Percentiles rank a stretch among this genome's conserved stretches.
Conservation (phyloP, 2,113 vertebrate genomes). For the Rhadina sibilatrix region DNA sequence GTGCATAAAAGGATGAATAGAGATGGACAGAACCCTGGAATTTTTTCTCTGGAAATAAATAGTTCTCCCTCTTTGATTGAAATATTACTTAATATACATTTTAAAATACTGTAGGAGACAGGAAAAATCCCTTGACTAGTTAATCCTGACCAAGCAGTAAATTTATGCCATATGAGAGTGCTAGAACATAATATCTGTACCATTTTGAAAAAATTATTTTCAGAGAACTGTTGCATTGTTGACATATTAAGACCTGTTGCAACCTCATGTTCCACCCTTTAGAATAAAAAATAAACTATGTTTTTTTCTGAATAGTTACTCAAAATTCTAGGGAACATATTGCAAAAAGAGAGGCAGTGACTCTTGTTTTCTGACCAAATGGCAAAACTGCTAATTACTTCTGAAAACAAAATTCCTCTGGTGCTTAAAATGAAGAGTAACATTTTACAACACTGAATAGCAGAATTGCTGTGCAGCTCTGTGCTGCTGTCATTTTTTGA, state of each 20-base stretch:
- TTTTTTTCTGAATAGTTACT: background rate
- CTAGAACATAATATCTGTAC: background rate
- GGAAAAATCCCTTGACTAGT: background rate
- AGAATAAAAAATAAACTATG: background rate
- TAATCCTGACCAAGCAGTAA: background rate
- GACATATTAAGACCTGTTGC: background rate
- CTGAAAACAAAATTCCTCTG: background rate
- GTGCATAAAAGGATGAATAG: background rate
- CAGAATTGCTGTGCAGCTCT: background rate
- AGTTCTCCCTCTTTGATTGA: background rate
- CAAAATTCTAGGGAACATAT: background rate
- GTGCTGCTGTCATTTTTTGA: background rate
- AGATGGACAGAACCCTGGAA: background rate
- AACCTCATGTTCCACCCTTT: background rate
- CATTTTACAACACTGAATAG: background rate
- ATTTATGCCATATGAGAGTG: background rate
- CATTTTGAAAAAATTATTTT: background rate
- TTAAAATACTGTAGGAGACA: background rate
- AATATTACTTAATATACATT: background rate
- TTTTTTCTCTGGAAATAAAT: background rate
- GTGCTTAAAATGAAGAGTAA: background rate
- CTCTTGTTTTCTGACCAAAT: background rate
- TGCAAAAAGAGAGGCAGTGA: background rate
- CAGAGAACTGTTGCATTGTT: background rate
- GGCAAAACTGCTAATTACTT: background rate